Evolutionary conservation across 2,113 vertebrate species (phyloP).

Genomic region (Phalacrocorax aristotelis): DNA sequence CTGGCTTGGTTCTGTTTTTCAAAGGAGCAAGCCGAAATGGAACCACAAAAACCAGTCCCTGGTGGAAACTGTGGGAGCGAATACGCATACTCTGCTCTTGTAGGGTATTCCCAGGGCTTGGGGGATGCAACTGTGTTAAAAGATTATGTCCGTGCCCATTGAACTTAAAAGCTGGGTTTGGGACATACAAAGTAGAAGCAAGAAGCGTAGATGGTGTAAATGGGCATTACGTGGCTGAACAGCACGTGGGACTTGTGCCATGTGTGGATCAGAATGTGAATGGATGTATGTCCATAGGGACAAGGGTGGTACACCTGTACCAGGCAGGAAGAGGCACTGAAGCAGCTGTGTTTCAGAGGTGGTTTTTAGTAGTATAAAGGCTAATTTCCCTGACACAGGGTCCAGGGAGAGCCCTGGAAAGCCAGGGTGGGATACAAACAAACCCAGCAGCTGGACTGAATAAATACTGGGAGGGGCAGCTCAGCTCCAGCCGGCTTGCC

Average conservation of each 20-base stretch:
- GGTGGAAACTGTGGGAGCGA: not conserved
- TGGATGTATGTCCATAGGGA: fast-evolving
- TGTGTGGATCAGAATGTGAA: not conserved
- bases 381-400: not conserved
- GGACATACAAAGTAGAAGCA: not conserved
- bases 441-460: not conserved
- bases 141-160: fast-evolving
- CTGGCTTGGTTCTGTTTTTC: fast-evolving
- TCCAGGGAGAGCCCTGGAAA: not conserved
- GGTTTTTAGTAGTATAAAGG: not conserved
- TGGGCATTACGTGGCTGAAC: not conserved
- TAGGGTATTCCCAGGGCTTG: not conserved
- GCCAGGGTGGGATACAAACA: not conserved
- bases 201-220: not conserved
- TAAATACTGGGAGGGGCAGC: not conserved
- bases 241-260: too few species aligned
- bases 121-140: too few species aligned
- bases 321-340: not conserved
- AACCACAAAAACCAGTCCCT: not conserved
- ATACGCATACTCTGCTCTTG: fast-evolving
- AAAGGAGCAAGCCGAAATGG: not conserved
- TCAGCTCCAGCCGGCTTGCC: not conserved
- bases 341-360: not conserved
- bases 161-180: not conserved
- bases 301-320: not conserved